Evolutionary conservation across 2,113 vertebrate species (phyloP).

Genomic region (Bothrops jararaca): DNA sequence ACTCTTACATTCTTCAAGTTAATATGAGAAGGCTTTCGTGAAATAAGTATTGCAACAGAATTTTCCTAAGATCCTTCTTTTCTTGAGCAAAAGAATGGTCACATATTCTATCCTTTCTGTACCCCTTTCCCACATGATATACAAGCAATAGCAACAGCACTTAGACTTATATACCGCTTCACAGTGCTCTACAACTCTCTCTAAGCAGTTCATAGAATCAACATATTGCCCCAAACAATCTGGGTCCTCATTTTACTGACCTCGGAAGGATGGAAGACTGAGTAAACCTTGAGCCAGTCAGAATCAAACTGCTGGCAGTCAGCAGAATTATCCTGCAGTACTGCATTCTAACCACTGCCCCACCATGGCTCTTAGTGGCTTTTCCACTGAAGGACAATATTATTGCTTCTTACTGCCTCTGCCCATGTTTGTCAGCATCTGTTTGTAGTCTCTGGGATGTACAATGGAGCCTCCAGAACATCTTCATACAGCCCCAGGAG

Average conservation of each 20-base stretch:
- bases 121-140: not conserved
- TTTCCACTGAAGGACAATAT: not conserved
- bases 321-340: not conserved
- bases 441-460: not conserved
- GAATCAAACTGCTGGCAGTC: not conserved
- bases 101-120: not conserved
- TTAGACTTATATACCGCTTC: not conserved
- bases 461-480: not conserved
- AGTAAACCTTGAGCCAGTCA: not conserved
- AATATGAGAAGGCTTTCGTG: not conserved
- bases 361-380: not conserved
- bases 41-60: not conserved
- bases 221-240: not conserved
- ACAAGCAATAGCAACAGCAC: not conserved
- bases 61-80: not conserved
- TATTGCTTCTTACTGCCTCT: not conserved
- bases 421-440: not conserved
- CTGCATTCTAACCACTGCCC: not conserved
- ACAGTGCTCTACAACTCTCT: not conserved
- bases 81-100: not conserved
- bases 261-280: not conserved
- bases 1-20: not conserved
- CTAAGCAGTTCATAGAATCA: not conserved
- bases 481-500: not conserved
- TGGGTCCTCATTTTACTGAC: not conserved